Conservation (phyloP, 1,140 invertebrate genomes). For the Drosophila littoralis region DNA sequence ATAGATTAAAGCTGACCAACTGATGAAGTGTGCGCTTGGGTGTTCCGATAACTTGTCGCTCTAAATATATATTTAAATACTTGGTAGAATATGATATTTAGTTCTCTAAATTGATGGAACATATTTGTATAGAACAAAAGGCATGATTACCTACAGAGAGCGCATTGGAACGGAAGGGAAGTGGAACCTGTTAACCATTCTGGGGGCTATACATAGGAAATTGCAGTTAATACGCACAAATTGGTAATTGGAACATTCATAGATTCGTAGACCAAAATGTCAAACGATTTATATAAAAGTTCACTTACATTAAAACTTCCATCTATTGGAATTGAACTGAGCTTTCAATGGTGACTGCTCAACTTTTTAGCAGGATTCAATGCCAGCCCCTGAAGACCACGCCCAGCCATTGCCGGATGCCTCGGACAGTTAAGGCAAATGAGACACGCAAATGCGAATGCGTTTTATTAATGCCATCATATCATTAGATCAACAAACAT, state of each 20-base stretch:
- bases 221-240: neutral
- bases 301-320: neutral
- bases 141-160: too few relatives aligned
- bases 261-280: neutral
- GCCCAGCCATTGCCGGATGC: neutral
- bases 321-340: too few relatives aligned
- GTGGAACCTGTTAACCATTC: too few relatives aligned
- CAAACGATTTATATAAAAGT: neutral
- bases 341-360: neutral
- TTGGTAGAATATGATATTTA: too few relatives aligned
- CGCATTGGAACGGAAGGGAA: too few relatives aligned
- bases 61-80: too few relatives aligned
- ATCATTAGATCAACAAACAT: slow-evolving; percentile 52
- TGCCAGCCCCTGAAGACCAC: neutral
- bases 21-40: too few relatives aligned
- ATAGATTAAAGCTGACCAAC: too few relatives aligned
- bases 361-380: neutral
- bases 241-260: neutral
- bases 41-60: too few relatives aligned
- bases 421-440: slow-evolving; percentile 32
- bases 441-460: slow-evolving; percentile 37
- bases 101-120: too few relatives aligned
- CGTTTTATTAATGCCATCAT: slow-evolving; percentile 52
- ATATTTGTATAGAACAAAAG: too few relatives aligned
- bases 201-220: neutral